A percentile compares a stretch with the other conserved stretches of the same genome.
phyloP scores from a whole-genome alignment of 1,140 invertebrate genomes.

The Ylistrum balloti region DNA sequence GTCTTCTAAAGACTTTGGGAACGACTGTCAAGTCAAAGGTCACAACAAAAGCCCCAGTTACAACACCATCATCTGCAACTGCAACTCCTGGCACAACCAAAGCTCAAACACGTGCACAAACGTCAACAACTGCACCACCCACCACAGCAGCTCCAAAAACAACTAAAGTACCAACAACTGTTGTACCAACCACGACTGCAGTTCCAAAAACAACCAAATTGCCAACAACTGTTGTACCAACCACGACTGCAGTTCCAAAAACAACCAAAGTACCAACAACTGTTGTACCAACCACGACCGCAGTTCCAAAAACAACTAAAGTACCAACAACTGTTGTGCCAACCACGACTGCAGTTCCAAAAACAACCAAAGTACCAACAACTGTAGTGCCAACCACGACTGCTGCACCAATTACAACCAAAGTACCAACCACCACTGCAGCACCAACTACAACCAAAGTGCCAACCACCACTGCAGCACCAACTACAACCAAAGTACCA shows the following conservation, averaged over 20 bases:
- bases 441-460: conserved; percentile 45
- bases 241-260: not conserved
- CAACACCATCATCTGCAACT: not conserved
- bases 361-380: conserved; percentile 29
- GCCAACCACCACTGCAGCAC: not conserved
- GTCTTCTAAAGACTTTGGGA: not conserved
- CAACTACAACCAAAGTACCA: not conserved
- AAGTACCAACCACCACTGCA: not conserved
- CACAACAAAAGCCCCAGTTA: not conserved
- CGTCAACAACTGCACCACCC: conserved; percentile 14
- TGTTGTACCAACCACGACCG: not conserved
- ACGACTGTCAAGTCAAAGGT: not conserved
- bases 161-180: not conserved
- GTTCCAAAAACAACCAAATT: conserved; percentile 42
- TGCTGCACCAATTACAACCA: not conserved
- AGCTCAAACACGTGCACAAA: not conserved
- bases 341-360: not conserved
- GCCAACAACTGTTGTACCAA: not conserved
- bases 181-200: not conserved
- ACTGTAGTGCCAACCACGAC: not conserved
- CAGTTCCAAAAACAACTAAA: conserved; percentile 39
- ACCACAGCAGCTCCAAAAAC: not conserved
- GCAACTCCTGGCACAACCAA: conserved; percentile 41
- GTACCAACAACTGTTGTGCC: too few species aligned
- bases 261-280: not conserved